Conservation (phyloP, 2,888 invertebrate genomes). For the Hipparchia semele region DNA sequence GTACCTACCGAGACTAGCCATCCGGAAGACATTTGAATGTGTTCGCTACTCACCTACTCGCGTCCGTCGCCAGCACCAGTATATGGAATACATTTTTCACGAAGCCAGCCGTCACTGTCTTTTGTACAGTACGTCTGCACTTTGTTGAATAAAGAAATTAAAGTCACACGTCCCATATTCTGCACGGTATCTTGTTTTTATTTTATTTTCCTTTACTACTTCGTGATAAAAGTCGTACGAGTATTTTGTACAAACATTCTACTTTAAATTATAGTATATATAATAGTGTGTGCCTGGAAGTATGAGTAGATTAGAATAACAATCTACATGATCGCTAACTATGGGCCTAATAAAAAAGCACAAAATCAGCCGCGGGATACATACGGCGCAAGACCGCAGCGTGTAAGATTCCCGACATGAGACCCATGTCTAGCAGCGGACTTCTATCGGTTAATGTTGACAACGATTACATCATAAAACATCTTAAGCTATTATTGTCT, state of each 20-base stretch:
- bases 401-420: no score
- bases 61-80: constrained; percentile 43
- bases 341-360: no score
- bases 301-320: no score
- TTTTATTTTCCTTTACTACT: background rate
- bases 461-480: background rate
- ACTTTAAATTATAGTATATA: no score
- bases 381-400: no score
- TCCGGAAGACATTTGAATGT: constrained; percentile 61
- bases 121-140: constrained; percentile 39
- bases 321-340: no score
- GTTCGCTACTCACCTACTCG: constrained; percentile 51
- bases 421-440: no score
- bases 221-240: no score
- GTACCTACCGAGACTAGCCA: constrained; percentile 50
- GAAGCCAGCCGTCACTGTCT: constrained; percentile 58
- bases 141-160: constrained; percentile 43
- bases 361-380: no score
- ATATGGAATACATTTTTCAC: constrained; percentile 64
- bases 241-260: no score
- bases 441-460: no score
- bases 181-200: constrained; percentile 20
- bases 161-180: constrained; percentile 34
- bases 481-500: background rate
- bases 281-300: no score